Evolutionary conservation across 2,113 vertebrate genomes (phyloP).

Genomic region (Craseonycteris thonglongyai): DNA sequence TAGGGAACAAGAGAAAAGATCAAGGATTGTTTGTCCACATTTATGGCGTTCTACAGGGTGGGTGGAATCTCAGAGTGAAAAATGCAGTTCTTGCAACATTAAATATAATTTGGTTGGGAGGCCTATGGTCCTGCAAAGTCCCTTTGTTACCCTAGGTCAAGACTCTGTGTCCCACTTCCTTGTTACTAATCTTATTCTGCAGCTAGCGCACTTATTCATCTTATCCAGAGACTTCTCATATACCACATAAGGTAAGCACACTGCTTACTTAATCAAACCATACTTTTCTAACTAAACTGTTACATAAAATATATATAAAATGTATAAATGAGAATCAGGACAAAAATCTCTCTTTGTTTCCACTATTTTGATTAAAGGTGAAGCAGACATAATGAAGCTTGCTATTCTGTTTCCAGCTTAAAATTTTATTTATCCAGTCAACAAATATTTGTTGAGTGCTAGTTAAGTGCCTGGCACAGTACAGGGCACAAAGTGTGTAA

Average conservation of each 20-base stretch:
- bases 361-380: not conserved
- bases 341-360: not conserved
- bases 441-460: not conserved
- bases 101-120: not conserved
- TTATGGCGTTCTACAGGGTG: not conserved
- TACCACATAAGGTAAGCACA: not conserved
- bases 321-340: not conserved
- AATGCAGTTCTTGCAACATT: not conserved
- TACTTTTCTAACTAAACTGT: not conserved
- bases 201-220: not conserved
- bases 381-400: not conserved
- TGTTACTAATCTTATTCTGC: not conserved
- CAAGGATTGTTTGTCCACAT: not conserved
- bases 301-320: not conserved
- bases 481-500: not conserved
- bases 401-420: not conserved
- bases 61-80: not conserved
- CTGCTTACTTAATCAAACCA: not conserved
- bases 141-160: not conserved
- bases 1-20: not conserved
- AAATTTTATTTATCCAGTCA: not conserved
- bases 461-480: not conserved
- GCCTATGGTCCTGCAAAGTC: not conserved
- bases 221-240: not conserved
- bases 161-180: not conserved